Evolutionary conservation across 1,140 invertebrate species (phyloP), one percentile per base, ranked within the genome.

Genomic region (Hyposmocoma kahamanoa): DNA sequence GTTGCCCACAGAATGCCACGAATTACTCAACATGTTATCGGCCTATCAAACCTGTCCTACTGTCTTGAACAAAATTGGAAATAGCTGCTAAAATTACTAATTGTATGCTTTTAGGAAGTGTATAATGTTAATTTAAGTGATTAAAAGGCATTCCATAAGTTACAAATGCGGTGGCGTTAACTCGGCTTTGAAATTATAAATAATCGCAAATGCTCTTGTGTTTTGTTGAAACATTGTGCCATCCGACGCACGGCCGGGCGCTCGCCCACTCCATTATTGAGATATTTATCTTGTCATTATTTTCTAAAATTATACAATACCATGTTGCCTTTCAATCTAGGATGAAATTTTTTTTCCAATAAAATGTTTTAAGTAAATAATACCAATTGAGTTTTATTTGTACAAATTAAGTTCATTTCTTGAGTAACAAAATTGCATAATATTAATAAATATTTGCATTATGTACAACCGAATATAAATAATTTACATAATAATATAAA

Each of bases 301-400:
- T 72, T 71, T 62, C 63, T 65, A 70, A 72, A 76, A 73, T 50
- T 79, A 82, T 73, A 81, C 75, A 79, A 80, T 81, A 84, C 81
- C 79, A 74, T 65, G 79, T 84, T 84, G 79, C 81, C 81, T 84
- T 84, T 80, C 71, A 80, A 64, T 75, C 62, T 82, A 82, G 69
- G 68, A 79, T 74, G 72, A 76, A 71, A 73, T 63, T 73, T 76
- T 79, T n/a, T 79, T 83, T 78, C 67, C 67, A 83, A 78, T 81
- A 84, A 84, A 83, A 79, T 68, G 77, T 78, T 79, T 47, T 84
- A 81, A 84, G 77, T 83, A 76, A 80, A 72, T 66, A 55, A 42
- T 65, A n/a, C n/a, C n/a, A 61, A 62, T 38, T 56, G 68, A 49
- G 67, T 84, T 84, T 81, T 72, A 81, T 81, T 82, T 41, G 19